Evolutionary conservation across 2,888 invertebrate species (phyloP), one percentile per base, ranked within the genome.

Genomic region (Xestoiulus laeticollis): DNA sequence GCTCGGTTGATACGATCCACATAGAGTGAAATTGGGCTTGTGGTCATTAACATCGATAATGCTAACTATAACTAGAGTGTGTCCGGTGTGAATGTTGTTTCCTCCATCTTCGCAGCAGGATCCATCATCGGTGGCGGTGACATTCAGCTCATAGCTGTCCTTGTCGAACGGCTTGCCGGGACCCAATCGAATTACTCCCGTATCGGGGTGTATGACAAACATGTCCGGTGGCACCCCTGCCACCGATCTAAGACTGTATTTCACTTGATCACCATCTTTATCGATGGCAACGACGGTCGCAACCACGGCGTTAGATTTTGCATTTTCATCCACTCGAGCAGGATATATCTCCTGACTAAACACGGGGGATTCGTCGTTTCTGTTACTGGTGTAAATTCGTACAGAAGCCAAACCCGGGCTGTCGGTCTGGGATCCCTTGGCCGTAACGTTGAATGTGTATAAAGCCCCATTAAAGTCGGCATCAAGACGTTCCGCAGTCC

Each of bases 1-100:
- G 43, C 94, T 93, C 0, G 96, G 97, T 90, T 94, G 95, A 92
- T 98, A 98, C 90, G 93, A 94, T 88, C 95, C 94, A 92, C 99
- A 99, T 90, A 96, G 94, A 82, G 94, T 94, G 16, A 87, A 87
- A 32, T 10, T 78, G 1, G 98, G 98, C 91, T 98, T 98, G 91
- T 96, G 95, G 92, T 96, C 96, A 92, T 96, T 92, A 59, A 92
- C 91, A 89, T 92, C 92, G 88, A 91, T 92, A 44, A 92, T 91
- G 88, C 91, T 91, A 16, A 92, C 91, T 14, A 91, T 89, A 22
- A 92, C 91, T 85, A 90, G 90, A 5, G 91, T 91, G 33, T 91
- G 90, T 86, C 91, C 92, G 32, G 91, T 90, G 43, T 91, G 90
- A 8, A 89, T 89, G 2, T 89, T 90, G 14, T 88, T 87, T 12